A percentile compares a stretch with the other conserved stretches of the same genome.
Conservation (phyloP, 2,113 vertebrate genomes). For the Cygnus atratus region DNA sequence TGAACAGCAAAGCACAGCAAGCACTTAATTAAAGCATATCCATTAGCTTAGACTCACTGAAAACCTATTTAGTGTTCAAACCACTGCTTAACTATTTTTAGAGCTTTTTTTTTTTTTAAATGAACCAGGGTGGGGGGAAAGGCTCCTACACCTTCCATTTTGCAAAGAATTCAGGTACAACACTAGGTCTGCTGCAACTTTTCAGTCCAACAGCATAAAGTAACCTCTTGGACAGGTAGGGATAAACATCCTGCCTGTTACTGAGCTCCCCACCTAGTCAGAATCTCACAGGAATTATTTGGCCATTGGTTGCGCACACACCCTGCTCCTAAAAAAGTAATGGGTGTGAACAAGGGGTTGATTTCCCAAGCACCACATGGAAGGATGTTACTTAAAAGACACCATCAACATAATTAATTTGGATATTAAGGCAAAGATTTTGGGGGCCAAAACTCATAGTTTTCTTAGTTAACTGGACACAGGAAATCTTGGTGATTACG, state of each 20-base stretch:
- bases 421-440: neutral
- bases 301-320: neutral
- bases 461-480: neutral
- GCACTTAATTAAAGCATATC: neutral
- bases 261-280: neutral
- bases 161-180: neutral
- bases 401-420: neutral
- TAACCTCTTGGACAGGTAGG: accelerated
- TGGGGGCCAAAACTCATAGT: neutral
- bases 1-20: neutral
- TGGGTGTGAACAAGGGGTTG: neutral
- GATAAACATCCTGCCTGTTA: neutral
- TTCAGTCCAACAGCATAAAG: neutral
- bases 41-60: neutral
- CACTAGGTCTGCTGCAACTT: neutral
- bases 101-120: too few relatives aligned
- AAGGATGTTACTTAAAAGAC: neutral
- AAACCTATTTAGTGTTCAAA: neutral
- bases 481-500: neutral
- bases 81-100: neutral
- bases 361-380: neutral
- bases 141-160: neutral
- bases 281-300: neutral
- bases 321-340: neutral
- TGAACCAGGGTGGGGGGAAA: neutral